Percentiles rank a stretch among this genome's conserved stretches.
phyloP scores from a whole-genome alignment of 2,797 vertebrate genomes.

The Gobionotothen gibberifrons region DNA sequence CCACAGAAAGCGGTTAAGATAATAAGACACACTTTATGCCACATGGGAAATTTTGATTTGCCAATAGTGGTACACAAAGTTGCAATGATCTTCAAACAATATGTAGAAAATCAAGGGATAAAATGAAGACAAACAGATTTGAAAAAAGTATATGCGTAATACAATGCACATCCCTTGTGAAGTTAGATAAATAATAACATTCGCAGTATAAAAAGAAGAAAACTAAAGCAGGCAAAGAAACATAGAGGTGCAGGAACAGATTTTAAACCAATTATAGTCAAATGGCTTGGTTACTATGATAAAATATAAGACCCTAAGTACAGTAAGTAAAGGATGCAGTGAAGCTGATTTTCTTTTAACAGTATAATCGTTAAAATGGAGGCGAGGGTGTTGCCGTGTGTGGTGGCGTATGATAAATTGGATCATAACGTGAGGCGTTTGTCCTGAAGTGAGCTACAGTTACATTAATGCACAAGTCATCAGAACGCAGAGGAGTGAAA shows the following conservation, averaged over 20 bases:
- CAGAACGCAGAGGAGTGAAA: neutral
- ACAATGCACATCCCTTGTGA: too few relatives aligned
- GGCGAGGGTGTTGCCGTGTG: neutral
- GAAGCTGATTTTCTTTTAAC: neutral
- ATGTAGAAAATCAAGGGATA: too few relatives aligned
- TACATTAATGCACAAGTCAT: neutral
- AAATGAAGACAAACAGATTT: too few relatives aligned
- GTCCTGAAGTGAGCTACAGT: neutral
- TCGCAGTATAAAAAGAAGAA: neutral
- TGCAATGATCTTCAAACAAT: too few relatives aligned
- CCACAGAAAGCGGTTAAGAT: neutral
- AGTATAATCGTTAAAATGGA: neutral
- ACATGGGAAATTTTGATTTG: too few relatives aligned
- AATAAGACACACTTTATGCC: too few relatives aligned
- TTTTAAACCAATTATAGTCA: neutral
- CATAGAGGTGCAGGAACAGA: neutral
- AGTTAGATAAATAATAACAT: too few relatives aligned
- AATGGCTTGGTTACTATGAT: neutral
- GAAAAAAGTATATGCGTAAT: too few relatives aligned
- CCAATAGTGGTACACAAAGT: too few relatives aligned
- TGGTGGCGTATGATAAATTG: neutral
- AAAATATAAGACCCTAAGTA: neutral
- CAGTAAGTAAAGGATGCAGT: neutral
- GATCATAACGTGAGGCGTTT: neutral
- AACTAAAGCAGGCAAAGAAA: neutral